phyloP scores from a whole-genome alignment of 2,113 vertebrate species.

The Drymodes brunneopygia region DNA sequence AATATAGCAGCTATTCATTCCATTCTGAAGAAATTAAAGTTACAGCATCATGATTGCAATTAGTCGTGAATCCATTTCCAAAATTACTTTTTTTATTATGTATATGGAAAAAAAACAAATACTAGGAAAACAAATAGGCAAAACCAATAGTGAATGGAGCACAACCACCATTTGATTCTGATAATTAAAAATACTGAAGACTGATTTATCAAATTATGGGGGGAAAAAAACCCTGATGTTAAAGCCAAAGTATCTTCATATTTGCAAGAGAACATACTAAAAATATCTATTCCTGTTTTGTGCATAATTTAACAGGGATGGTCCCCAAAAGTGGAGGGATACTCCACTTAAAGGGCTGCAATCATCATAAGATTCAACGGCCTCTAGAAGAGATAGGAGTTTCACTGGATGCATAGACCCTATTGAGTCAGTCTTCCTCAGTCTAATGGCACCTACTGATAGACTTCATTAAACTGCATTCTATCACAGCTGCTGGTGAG shows the following conservation, averaged over 20 bases:
- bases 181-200: constrained; percentile 19
- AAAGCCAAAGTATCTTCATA: neutral
- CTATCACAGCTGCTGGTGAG: neutral
- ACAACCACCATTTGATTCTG: constrained; percentile 5
- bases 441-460: neutral
- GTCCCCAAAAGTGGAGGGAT: neutral
- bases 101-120: neutral
- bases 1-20: neutral
- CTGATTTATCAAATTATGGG: neutral
- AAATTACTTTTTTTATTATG: constrained; percentile 21
- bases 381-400: neutral
- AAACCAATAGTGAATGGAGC: constrained; percentile 3
- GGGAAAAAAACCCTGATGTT: neutral
- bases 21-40: constrained; percentile 29
- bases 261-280: neutral
- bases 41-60: neutral
- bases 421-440: neutral
- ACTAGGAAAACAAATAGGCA: neutral
- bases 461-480: neutral
- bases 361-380: neutral
- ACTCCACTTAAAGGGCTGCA: neutral
- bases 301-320: neutral
- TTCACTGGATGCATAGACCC: neutral
- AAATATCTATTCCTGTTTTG: neutral
- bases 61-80: constrained; percentile 4